These are phyloP conservation scores for Xerus inauris DNA, from an alignment of 2,113 vertebrate species.

Conservation along the genomic window DNA sequence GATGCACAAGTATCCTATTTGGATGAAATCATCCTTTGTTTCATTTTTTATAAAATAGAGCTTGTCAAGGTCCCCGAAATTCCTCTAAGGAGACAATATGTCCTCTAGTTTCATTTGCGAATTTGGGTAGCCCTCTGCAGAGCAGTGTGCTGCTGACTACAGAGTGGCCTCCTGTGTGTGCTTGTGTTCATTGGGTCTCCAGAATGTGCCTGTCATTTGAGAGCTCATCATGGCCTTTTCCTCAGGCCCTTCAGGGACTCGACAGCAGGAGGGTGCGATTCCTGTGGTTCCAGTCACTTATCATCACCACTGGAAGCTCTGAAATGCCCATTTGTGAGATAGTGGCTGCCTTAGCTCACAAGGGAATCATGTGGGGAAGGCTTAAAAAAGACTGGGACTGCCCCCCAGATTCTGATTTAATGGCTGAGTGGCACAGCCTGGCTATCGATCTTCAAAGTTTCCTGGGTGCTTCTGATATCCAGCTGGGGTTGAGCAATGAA, in stretches of 20 bases:
- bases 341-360: background rate
- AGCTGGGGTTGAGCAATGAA: background rate
- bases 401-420: background rate
- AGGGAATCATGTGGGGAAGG: background rate
- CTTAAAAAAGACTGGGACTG: background rate
- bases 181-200: background rate
- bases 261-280: background rate
- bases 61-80: slow-evolving; percentile 43
- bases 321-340: background rate
- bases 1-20: slow-evolving; percentile 63
- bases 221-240: background rate
- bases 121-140: background rate
- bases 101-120: background rate
- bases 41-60: slow-evolving; percentile 39
- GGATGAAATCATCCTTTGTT: slow-evolving; percentile 70
- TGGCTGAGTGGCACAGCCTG: background rate
- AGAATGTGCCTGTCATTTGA: background rate
- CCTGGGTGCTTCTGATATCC: background rate
- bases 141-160: background rate
- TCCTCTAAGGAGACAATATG: slow-evolving; percentile 39
- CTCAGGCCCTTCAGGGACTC: background rate
- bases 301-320: background rate
- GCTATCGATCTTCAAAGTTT: background rate
- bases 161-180: background rate
- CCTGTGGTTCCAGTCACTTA: background rate